Conservation (phyloP, 2,113 vertebrate genomes). For the Perognathus longimembris region DNA sequence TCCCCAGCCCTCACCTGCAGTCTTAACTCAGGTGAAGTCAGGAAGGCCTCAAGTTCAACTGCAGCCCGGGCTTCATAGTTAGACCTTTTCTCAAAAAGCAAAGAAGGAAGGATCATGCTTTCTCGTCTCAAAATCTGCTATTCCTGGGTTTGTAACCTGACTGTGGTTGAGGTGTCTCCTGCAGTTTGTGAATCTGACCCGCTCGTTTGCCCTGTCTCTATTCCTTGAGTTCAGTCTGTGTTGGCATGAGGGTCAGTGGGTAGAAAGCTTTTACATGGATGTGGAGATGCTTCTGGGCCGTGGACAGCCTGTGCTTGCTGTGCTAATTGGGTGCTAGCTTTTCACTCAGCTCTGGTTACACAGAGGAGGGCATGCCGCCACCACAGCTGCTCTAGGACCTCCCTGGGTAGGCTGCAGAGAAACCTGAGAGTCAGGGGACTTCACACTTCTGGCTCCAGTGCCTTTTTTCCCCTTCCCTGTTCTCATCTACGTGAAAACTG, state of each 20-base stretch:
- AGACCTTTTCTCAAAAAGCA: too few relatives aligned
- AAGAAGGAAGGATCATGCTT: not conserved
- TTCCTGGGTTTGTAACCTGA: not conserved
- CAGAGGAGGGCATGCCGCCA: not conserved
- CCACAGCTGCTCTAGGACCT: not conserved
- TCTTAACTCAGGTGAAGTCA: too few relatives aligned
- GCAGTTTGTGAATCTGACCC: not conserved
- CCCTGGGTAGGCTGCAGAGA: too few relatives aligned
- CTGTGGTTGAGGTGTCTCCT: not conserved
- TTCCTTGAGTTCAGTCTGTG: not conserved
- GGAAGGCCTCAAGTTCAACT: too few relatives aligned
- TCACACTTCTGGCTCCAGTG: not conserved
- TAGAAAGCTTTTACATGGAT: not conserved
- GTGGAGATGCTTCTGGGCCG: not conserved
- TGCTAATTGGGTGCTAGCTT: slow-evolving; percentile 21
- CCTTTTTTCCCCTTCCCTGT: not conserved
- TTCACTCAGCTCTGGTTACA: slow-evolving; percentile 1
- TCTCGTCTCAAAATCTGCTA: not conserved
- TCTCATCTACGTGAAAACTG: not conserved
- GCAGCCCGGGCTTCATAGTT: too few relatives aligned
- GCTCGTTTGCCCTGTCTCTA: slow-evolving; percentile 8
- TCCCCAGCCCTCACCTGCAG: too few relatives aligned
- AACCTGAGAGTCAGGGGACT: not conserved
- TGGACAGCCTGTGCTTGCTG: not conserved
- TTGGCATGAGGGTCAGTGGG: not conserved